phyloP scores from a whole-genome alignment of 2,888 invertebrate species.

The Syrphus vitripennis region DNA sequence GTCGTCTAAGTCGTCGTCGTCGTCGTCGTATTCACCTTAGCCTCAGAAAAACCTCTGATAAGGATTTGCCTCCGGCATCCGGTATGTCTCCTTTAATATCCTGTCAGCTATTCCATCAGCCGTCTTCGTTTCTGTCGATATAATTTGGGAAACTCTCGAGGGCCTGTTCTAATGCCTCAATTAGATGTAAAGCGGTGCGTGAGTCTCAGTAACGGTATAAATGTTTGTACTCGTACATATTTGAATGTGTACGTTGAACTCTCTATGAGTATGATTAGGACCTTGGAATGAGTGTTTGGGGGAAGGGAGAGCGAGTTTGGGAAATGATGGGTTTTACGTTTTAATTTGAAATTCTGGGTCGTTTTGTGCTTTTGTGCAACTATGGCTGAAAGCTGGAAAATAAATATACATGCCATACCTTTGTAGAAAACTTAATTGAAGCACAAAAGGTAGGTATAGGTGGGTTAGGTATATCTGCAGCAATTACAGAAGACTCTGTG shows the following conservation, averaged over 20 bases:
- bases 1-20: no score
- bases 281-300: background rate
- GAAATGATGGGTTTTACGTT: constrained; percentile 25
- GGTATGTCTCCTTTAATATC: constrained; percentile 58
- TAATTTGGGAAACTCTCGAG: constrained; percentile 49
- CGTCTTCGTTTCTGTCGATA: constrained; percentile 57
- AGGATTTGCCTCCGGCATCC: constrained; percentile 37
- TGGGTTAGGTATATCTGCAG: constrained; percentile 62
- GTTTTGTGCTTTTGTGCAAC: constrained; percentile 60
- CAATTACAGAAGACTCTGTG: constrained; percentile 53
- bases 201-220: background rate
- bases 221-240: background rate
- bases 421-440: constrained; percentile 56
- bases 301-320: no score
- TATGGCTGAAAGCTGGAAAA: background rate
- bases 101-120: constrained; percentile 34
- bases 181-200: constrained; percentile 56
- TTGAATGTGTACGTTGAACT: background rate
- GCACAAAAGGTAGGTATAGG: no score
- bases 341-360: constrained; percentile 60
- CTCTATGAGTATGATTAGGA: constrained; percentile 7
- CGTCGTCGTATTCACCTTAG: constrained; percentile 47
- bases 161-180: constrained; percentile 61
- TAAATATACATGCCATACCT: background rate
- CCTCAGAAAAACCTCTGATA: constrained; percentile 19